Percentiles rank a stretch among this genome's conserved stretches.
phyloP scores from a whole-genome alignment of 2,888 invertebrate genomes.

The Lycia hirtaria region DNA sequence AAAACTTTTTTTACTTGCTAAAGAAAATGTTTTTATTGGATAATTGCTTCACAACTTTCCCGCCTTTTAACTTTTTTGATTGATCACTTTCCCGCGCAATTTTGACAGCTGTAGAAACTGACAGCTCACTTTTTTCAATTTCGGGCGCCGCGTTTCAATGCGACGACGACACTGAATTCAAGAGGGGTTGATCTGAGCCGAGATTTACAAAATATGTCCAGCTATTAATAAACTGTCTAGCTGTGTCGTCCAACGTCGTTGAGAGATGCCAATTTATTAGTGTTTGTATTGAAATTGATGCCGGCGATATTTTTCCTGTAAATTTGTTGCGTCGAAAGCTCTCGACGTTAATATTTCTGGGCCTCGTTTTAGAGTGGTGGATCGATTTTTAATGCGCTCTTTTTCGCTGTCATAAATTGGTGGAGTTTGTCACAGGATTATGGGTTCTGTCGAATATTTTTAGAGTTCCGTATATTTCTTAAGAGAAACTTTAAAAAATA shows the following conservation, averaged over 20 bases:
- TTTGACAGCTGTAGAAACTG: constrained; percentile 50
- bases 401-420: constrained; percentile 45
- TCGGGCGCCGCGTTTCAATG: constrained; percentile 71
- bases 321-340: constrained; percentile 81
- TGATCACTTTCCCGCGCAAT: constrained; percentile 33
- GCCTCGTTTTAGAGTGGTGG: constrained; percentile 66
- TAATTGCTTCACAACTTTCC: background rate
- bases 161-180: constrained; percentile 70
- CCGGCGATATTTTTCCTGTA: constrained; percentile 78
- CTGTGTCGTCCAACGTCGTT: constrained; percentile 62
- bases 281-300: constrained; percentile 85
- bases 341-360: constrained; percentile 68
- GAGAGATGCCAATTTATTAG: constrained; percentile 84
- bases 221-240: constrained; percentile 82
- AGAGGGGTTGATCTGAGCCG: constrained; percentile 70
- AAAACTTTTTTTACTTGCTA: background rate
- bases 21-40: background rate
- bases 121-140: constrained; percentile 49
- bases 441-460: constrained; percentile 8
- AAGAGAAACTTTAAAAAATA: background rate
- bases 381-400: constrained; percentile 70
- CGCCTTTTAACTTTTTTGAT: background rate
- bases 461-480: constrained; percentile 1
- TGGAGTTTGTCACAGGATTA: constrained; percentile 15
- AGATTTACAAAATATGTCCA: constrained; percentile 79